These are phyloP conservation scores for Planiliza haematocheilus DNA, from an alignment of 2,113 vertebrate genomes.

Conservation along the genomic window DNA sequence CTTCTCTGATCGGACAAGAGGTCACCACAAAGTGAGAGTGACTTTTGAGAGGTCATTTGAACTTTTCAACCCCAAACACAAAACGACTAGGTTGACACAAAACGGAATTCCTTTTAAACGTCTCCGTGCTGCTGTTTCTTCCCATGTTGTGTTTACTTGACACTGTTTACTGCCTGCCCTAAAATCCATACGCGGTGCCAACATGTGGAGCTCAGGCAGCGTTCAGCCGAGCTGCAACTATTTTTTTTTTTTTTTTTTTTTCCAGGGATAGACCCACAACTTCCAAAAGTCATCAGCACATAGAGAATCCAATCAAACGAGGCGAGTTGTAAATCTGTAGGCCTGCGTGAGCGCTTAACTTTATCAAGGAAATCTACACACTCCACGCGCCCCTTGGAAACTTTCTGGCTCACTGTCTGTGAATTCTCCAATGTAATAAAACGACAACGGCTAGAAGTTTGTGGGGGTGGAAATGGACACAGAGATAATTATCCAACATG, in stretches of 20 bases:
- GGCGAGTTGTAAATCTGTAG: slow-evolving; percentile 23
- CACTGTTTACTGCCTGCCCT: slow-evolving; percentile 73
- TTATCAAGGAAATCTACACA: slow-evolving; percentile 60
- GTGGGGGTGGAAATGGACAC: slow-evolving; percentile 78
- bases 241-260: too few relatives aligned
- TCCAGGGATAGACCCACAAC: slow-evolving; percentile 30
- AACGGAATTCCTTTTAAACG: slow-evolving; percentile 75
- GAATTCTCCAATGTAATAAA: slow-evolving; percentile 74
- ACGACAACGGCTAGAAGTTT: slow-evolving; percentile 69
- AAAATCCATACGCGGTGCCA: slow-evolving; percentile 52
- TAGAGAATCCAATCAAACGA: slow-evolving; percentile 40
- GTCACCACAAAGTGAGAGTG: slow-evolving; percentile 76
- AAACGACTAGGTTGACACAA: slow-evolving; percentile 74
- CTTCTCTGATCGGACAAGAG: slow-evolving; percentile 48
- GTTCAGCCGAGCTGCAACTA: slow-evolving; percentile 26
- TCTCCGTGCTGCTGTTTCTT: slow-evolving; percentile 70
- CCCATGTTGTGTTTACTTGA: slow-evolving; percentile 76
- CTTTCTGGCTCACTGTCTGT: slow-evolving; percentile 69
- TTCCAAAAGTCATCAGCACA: slow-evolving; percentile 46
- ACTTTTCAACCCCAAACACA: slow-evolving; percentile 78
- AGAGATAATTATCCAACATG: slow-evolving; percentile 81
- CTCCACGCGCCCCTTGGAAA: slow-evolving; percentile 61
- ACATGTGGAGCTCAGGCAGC: slow-evolving; percentile 55
- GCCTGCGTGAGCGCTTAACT: slow-evolving; percentile 53
- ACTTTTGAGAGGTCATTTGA: slow-evolving; percentile 73